A percentile compares a stretch with the other conserved stretches of the same genome.
Evolutionary conservation across 2,113 vertebrate species (phyloP).

Genomic region (Lepus timidus): DNA sequence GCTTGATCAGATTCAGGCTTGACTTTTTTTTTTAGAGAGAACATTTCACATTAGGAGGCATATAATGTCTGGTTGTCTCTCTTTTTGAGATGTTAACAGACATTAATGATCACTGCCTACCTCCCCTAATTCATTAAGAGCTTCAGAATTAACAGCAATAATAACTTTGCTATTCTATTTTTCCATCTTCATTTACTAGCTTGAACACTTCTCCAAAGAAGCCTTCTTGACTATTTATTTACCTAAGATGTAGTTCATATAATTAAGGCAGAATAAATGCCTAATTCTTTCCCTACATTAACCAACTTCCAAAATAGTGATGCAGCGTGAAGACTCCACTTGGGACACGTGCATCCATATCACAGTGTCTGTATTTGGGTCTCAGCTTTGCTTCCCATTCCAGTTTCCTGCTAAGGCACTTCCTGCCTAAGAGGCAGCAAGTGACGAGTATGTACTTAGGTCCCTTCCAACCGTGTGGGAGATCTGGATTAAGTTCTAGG

Average conservation of each 20-base stretch:
- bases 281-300: slow-evolving; percentile 36
- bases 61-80: slow-evolving; percentile 39
- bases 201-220: slow-evolving; percentile 55
- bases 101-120: slow-evolving; percentile 45
- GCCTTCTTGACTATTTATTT: slow-evolving; percentile 57
- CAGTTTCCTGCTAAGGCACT: too few relatives aligned
- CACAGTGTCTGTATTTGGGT: too few relatives aligned
- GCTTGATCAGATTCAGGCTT: slow-evolving; percentile 32
- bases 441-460: too few relatives aligned
- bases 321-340: too few relatives aligned
- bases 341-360: too few relatives aligned
- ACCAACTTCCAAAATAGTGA: slow-evolving; percentile 51
- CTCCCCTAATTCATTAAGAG: slow-evolving; percentile 58
- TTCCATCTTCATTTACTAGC: slow-evolving; percentile 63
- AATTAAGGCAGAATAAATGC: slow-evolving; percentile 43
- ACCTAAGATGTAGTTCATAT: slow-evolving; percentile 12
- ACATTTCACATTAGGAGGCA: slow-evolving; percentile 49
- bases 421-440: too few relatives aligned
- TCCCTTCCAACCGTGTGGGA: too few relatives aligned
- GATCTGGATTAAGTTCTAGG: too few relatives aligned
- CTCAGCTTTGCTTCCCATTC: too few relatives aligned
- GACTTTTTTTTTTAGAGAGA: slow-evolving; percentile 26
- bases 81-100: slow-evolving; percentile 61
- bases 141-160: not conserved
- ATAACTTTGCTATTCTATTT: not conserved